Percentiles rank a stretch among this genome's conserved stretches.
phyloP scores from a whole-genome alignment of 1,140 invertebrate genomes.

The Theocolax elegans region DNA sequence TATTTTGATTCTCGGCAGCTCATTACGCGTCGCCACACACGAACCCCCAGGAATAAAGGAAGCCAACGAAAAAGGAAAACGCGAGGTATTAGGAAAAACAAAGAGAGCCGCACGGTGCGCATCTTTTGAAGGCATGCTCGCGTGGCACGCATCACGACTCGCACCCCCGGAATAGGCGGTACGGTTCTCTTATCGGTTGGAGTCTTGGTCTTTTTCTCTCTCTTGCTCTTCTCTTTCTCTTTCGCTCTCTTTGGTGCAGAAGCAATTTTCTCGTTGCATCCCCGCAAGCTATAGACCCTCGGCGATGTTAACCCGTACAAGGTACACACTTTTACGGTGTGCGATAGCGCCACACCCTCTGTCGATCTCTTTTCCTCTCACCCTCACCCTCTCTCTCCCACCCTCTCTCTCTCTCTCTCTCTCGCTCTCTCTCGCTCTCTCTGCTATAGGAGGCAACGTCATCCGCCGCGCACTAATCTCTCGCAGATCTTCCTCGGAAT shows the following conservation, averaged over 20 bases:
- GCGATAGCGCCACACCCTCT: not conserved
- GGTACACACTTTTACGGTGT: slow-evolving; percentile 55
- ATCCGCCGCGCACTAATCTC: slow-evolving; percentile 62
- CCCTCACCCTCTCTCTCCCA: slow-evolving; percentile 33
- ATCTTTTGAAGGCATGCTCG: not conserved
- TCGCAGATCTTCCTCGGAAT: slow-evolving; percentile 67
- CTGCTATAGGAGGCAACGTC: too few relatives aligned
- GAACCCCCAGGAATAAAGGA: not conserved
- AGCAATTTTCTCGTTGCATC: slow-evolving; percentile 52
- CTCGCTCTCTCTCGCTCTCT: not conserved
- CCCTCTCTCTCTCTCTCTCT: slow-evolving; percentile 31
- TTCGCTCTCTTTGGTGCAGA: slow-evolving; percentile 43
- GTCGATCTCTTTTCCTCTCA: slow-evolving; percentile 30
- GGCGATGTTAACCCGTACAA: slow-evolving; percentile 49
- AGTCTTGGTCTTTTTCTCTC: too few relatives aligned
- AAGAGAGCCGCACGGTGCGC: not conserved
- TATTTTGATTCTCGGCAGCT: slow-evolving; percentile 16
- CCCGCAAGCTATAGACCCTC: slow-evolving; percentile 48
- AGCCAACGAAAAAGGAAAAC: not conserved
- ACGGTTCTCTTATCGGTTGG: slow-evolving; percentile 1
- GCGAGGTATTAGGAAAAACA: not conserved
- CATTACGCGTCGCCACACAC: slow-evolving; percentile 3
- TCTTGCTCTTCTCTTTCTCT: too few relatives aligned
- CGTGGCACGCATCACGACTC: not conserved
- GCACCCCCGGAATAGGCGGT: not conserved